phyloP scores from a whole-genome alignment of 2,113 vertebrate species.

The Tamias sibiricus region DNA sequence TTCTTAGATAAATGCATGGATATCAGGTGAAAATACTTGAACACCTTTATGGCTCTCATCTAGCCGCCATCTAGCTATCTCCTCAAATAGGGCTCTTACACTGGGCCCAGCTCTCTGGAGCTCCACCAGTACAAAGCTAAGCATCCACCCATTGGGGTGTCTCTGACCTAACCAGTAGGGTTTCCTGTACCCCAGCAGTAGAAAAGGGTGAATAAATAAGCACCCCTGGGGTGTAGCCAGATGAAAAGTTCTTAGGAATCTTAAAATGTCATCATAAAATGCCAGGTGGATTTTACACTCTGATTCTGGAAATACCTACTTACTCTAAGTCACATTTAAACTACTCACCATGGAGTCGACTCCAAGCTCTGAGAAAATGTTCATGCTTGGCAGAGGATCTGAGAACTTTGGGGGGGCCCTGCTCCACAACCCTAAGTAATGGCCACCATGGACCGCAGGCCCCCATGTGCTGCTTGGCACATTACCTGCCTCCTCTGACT shows the following conservation, averaged over 20 bases:
- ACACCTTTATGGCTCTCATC: too few species aligned
- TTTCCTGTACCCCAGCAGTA: neutral
- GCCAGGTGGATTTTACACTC: neutral
- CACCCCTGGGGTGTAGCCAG: neutral
- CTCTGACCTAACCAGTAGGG: neutral
- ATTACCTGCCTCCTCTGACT: neutral
- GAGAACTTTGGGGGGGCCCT: neutral
- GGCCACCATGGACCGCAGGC: accelerated
- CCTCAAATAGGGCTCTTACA: too few species aligned
- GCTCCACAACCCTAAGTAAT: accelerated
- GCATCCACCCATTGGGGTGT: neutral
- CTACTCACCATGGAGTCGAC: neutral
- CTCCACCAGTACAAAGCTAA: neutral
- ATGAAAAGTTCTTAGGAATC: neutral
- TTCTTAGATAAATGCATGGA: too few species aligned
- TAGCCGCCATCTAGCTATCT: too few species aligned
- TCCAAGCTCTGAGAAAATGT: neutral
- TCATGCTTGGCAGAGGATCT: neutral
- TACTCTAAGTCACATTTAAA: neutral
- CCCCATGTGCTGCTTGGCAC: neutral
- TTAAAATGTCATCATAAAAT: neutral
- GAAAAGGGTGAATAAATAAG: neutral
- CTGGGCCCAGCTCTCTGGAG: neutral
- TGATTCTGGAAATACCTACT: neutral
- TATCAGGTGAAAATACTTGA: too few species aligned